Conservation (phyloP, 2,113 vertebrate species). For the Oostethus manadensis region DNA sequence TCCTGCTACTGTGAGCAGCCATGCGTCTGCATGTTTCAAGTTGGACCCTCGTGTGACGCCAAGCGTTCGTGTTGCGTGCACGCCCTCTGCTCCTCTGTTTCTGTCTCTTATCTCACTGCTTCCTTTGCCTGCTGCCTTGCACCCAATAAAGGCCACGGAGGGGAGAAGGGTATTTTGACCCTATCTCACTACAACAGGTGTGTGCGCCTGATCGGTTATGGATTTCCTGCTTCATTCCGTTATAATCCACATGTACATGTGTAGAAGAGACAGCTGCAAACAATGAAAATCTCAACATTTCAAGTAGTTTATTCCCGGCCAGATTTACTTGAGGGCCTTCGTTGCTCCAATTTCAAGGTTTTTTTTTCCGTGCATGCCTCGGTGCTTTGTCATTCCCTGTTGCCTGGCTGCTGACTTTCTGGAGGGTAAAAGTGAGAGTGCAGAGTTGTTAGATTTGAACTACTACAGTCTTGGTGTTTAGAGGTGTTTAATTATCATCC, state of each 20-base stretch:
- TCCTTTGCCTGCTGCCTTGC: slow-evolving; percentile 18
- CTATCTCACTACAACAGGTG: slow-evolving; percentile 37
- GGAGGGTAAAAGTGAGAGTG: slow-evolving; percentile 13
- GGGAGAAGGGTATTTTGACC: neutral
- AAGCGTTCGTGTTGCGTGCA: slow-evolving; percentile 10
- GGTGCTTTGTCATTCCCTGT: slow-evolving; percentile 22
- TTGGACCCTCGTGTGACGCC: neutral
- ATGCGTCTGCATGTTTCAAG: neutral
- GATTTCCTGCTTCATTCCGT: neutral
- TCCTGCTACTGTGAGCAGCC: slow-evolving; percentile 2
- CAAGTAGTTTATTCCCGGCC: slow-evolving; percentile 12
- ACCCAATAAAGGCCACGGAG: slow-evolving; percentile 25
- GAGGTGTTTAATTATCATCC: slow-evolving; percentile 4
- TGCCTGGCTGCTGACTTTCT: slow-evolving; percentile 18
- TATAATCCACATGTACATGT: slow-evolving; percentile 21
- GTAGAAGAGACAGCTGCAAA: slow-evolving; percentile 57
- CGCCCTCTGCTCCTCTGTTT: slow-evolving; percentile 15
- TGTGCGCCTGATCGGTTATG: slow-evolving; percentile 15
- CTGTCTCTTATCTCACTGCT: slow-evolving; percentile 19
- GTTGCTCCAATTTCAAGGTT: slow-evolving; percentile 37
- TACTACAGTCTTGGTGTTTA: slow-evolving; percentile 12
- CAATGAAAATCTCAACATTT: slow-evolving; percentile 34
- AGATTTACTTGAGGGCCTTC: slow-evolving; percentile 22
- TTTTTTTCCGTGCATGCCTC: slow-evolving; percentile 39
- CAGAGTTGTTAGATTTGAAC: slow-evolving; percentile 16